Conservation (phyloP, 2,797 vertebrate genomes). For the Enteromius unitaeniatus region DNA sequence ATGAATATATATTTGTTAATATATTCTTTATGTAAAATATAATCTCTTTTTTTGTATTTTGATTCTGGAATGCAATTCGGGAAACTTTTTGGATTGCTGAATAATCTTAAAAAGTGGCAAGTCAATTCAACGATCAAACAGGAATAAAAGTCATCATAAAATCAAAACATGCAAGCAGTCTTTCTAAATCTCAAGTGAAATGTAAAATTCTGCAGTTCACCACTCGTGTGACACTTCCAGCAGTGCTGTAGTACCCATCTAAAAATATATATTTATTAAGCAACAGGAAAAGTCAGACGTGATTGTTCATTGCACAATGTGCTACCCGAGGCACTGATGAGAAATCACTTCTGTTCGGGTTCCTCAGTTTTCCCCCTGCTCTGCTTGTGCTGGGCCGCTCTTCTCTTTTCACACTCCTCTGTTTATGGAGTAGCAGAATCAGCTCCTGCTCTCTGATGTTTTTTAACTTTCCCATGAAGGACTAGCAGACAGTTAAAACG, state of each 20-base stretch:
- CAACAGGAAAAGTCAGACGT: conserved; percentile 65
- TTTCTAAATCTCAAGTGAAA: background rate
- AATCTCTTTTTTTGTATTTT: background rate
- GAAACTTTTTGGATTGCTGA: background rate
- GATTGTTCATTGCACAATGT: conserved; percentile 54
- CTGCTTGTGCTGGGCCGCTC: conserved; percentile 35
- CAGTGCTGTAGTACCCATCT: conserved; percentile 36
- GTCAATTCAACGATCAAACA: background rate
- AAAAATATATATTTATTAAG: conserved; percentile 64
- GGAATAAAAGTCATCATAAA: background rate
- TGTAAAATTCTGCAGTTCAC: background rate
- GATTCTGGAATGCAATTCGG: background rate
- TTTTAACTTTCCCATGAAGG: conserved; percentile 56
- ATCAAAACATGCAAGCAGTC: background rate
- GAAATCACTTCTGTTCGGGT: conserved; percentile 59
- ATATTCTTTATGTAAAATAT: background rate
- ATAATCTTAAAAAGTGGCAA: background rate
- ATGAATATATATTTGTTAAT: background rate
- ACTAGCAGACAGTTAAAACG: conserved; percentile 58
- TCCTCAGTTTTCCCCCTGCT: conserved; percentile 43
- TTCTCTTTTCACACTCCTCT: conserved; percentile 34
- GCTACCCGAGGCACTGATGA: conserved; percentile 46
- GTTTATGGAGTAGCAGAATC: conserved; percentile 45
- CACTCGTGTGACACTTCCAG: conserved; percentile 25
- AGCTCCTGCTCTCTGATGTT: conserved; percentile 47